Conservation (phyloP, 2,797 vertebrate species). For the Halcyon chelicuti region DNA sequence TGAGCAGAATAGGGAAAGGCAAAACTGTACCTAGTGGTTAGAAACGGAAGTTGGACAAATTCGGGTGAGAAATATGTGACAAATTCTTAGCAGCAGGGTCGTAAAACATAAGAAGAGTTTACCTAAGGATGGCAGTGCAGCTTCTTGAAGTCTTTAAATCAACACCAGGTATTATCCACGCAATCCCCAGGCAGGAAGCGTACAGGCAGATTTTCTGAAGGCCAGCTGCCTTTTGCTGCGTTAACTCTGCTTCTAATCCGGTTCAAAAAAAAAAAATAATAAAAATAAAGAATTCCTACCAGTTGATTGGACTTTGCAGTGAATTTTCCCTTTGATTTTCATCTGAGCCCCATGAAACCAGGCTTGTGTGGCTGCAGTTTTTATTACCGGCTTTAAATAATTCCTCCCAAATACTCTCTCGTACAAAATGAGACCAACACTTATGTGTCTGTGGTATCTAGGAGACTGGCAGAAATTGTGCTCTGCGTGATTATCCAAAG, state of each 20-base stretch:
- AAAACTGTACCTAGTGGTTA: neutral
- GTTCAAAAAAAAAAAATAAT: neutral
- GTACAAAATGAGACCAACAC: neutral
- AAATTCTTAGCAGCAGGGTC: neutral
- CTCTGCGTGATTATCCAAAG: constrained; percentile 48
- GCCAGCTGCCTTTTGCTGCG: neutral
- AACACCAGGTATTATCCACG: neutral
- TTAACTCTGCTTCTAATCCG: neutral
- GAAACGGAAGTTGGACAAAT: neutral
- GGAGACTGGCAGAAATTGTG: constrained; percentile 61
- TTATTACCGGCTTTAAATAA: neutral
- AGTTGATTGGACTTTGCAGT: neutral
- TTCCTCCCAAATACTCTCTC: constrained; percentile 27
- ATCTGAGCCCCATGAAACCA: neutral
- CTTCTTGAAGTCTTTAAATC: constrained; percentile 19
- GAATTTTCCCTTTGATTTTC: neutral
- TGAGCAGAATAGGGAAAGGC: neutral
- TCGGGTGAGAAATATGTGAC: neutral
- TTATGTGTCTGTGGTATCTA: constrained; percentile 47
- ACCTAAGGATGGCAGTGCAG: neutral
- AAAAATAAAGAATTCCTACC: neutral
- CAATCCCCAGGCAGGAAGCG: neutral
- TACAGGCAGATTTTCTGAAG: neutral
- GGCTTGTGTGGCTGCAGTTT: neutral
- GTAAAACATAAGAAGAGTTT: neutral